phyloP scores from a whole-genome alignment of 2,888 invertebrate species.

The Liopterus haemorrhoidalis region DNA sequence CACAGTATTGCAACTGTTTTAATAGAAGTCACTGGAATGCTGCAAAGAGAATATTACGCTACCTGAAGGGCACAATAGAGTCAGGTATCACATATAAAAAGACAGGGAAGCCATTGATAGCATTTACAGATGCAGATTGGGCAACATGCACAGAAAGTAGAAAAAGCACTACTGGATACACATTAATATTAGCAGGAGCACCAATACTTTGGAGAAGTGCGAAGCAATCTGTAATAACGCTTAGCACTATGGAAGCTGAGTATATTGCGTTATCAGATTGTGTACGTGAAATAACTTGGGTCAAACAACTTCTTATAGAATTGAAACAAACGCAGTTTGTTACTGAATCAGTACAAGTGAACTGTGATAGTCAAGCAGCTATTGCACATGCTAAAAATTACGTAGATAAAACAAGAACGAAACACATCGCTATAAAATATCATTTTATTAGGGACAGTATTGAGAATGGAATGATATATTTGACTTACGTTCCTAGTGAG shows the following conservation, averaged over 20 bases:
- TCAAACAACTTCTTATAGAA: slow-evolving; percentile 15
- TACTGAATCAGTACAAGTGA: neutral
- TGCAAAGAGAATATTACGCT: slow-evolving; percentile 11
- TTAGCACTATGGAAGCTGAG: slow-evolving; percentile 26
- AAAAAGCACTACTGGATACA: slow-evolving; percentile 24
- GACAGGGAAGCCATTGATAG: slow-evolving; percentile 12
- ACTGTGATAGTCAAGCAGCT: slow-evolving; percentile 6
- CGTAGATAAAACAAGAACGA: slow-evolving; percentile 9
- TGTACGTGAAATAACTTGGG: slow-evolving; percentile 18
- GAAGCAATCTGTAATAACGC: slow-evolving; percentile 20
- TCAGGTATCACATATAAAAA: slow-evolving; percentile 11
- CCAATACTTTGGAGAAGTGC: slow-evolving; percentile 21
- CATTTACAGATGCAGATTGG: slow-evolving; percentile 25
- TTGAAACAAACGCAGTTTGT: neutral
- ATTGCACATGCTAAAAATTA: slow-evolving; percentile 11
- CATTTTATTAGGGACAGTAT: slow-evolving; percentile 9
- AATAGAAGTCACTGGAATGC: slow-evolving; percentile 8
- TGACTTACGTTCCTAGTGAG: slow-evolving; percentile 11
- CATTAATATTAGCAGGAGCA: slow-evolving; percentile 17
- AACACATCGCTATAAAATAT: slow-evolving; percentile 9
- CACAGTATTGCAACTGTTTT: slow-evolving; percentile 10
- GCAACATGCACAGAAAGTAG: slow-evolving; percentile 16
- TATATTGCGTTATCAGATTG: slow-evolving; percentile 16
- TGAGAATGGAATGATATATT: slow-evolving; percentile 7
- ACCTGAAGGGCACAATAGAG: slow-evolving; percentile 14